Conservation (phyloP, 2,113 vertebrate genomes). For the Bubo scandiacus region DNA sequence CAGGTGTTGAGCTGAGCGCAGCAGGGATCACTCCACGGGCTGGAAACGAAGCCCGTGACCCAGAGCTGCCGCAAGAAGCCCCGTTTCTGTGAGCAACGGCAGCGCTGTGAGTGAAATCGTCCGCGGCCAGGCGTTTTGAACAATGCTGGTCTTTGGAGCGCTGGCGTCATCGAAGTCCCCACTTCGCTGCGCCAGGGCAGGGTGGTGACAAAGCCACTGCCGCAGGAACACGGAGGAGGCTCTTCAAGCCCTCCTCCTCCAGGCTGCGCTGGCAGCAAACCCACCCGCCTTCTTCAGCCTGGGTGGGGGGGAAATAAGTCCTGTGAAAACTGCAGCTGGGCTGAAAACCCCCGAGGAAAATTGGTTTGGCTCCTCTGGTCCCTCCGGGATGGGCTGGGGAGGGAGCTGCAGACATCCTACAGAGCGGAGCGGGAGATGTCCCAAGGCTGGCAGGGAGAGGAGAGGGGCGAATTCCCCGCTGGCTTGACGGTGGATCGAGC, state of each 20-base stretch:
- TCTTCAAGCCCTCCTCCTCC: background rate
- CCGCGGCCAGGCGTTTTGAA: fast-evolving
- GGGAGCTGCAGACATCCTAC: background rate
- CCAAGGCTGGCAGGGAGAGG: background rate
- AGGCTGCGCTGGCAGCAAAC: background rate
- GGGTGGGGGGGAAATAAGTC: background rate
- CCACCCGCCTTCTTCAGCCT: background rate
- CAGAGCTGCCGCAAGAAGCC: background rate
- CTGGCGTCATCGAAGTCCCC: background rate
- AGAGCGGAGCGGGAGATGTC: background rate
- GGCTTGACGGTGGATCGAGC: background rate
- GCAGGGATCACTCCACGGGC: fast-evolving
- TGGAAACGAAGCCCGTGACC: background rate
- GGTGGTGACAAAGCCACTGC: background rate
- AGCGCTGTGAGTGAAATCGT: background rate
- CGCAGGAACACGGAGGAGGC: background rate
- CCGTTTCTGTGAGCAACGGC: fast-evolving
- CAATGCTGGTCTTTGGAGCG: conserved; percentile 14
- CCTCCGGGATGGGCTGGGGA: background rate
- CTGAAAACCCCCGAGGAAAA: background rate
- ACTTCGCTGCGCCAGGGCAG: background rate
- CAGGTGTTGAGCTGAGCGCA: fast-evolving
- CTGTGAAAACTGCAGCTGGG: background rate
- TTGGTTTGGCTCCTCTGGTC: background rate
- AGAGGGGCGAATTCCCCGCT: background rate